Base-by-base conservation (phyloP, 1,140 invertebrate species). In the Ptiloglossa arizonensis region DNA sequence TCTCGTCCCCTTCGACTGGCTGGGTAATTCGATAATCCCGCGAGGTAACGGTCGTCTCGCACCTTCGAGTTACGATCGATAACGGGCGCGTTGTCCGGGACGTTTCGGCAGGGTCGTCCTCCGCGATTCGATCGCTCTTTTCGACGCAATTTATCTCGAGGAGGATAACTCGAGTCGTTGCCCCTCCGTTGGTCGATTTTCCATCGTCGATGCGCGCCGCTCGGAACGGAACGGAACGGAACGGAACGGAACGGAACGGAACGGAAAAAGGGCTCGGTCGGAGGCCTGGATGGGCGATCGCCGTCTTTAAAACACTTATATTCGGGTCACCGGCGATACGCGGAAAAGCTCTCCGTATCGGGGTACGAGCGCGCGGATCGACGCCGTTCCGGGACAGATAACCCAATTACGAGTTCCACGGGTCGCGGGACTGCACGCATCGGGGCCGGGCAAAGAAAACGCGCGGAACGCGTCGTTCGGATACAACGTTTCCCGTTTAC, bases 341-440 rank as follows among this genome's bases (percentile, higher is more conserved):
- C 72, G 79, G 79, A 82, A 82, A 82, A 76, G 79, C 81, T 57
- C 62, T 76, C 80, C 68, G 62, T 73, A 79, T 68, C 81, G 44
- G 32, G 48, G n/a, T 62, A 57, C 57, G 68, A 66, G 75, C 35
- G 9, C 41, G n/a, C 29, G 60, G 59, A 79, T 73, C 54, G 77
- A 59, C 66, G 50, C 54, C 68, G 54, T 80, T 83, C 68, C 78
- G 72, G 62, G 54, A 85, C 67, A 83, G 77, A 85, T 85, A 80
- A 85, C 54, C 81, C 81, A 85, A 85, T 85, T 85, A 85, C 80
- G 80, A 80, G 62, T 63, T 72, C 75, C 70, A 56, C 64, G 27
- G 48, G 41, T 41, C 44, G 52, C 50, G 32, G 17, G 8, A n/a
- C 72, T 44, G 59, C 29, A 44, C 35, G 8, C 59, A 29, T 41